phyloP scores from a whole-genome alignment of 2,888 invertebrate genomes.

The Entomobrya proxima region DNA sequence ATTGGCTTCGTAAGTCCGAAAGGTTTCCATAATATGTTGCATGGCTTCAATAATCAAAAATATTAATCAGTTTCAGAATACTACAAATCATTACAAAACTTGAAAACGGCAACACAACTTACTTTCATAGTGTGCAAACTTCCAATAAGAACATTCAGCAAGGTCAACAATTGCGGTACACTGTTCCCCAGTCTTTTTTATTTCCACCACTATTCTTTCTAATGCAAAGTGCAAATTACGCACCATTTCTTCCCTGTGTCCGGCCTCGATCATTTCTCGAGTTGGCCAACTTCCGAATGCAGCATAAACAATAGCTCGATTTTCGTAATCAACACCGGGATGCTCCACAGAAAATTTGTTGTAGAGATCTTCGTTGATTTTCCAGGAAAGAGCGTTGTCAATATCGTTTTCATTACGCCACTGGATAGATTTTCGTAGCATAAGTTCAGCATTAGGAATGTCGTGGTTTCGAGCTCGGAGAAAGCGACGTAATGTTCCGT shows the following conservation, averaged over 20 bases:
- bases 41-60: constrained; percentile 55
- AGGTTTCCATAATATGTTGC: constrained; percentile 35
- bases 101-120: background rate
- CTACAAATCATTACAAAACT: background rate
- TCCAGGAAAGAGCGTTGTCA: constrained; percentile 67
- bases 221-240: constrained; percentile 40
- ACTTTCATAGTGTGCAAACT: constrained; percentile 69
- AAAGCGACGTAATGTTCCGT: constrained; percentile 63
- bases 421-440: constrained; percentile 63
- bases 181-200: constrained; percentile 52
- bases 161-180: constrained; percentile 65
- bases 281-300: constrained; percentile 64
- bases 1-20: constrained; percentile 59
- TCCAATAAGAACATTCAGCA: constrained; percentile 65
- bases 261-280: constrained; percentile 56
- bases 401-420: constrained; percentile 67
- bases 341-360: constrained; percentile 63
- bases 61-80: background rate
- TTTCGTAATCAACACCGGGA: constrained; percentile 68
- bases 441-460: constrained; percentile 55
- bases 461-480: constrained; percentile 65
- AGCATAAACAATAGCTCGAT: constrained; percentile 65
- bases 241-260: constrained; percentile 59
- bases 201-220: constrained; percentile 12
- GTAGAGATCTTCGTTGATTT: constrained; percentile 51